Evolutionary conservation across 2,797 vertebrate species (phyloP), one percentile per base, ranked within the genome.

Genomic region (Xenops minutus): DNA sequence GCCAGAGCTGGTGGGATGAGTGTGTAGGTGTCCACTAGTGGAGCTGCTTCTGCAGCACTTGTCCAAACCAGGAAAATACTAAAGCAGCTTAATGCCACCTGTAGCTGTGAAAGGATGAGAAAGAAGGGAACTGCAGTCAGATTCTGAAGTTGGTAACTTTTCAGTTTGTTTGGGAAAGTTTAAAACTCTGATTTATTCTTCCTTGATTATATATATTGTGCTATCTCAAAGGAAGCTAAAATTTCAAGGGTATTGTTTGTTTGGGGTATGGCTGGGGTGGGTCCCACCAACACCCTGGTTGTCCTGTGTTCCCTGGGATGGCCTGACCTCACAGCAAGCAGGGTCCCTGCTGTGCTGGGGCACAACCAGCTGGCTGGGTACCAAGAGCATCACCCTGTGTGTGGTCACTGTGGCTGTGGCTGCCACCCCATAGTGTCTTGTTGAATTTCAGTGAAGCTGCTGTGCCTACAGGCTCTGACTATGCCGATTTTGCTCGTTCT

Each of bases 231-330:
- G 14, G 16, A 36, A 52, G 30, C 5, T 32, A 8, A 14, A 39
- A 48, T 36, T 24, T 24, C 23, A 51, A 32, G 36, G 8, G 27
- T 9, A 3, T 61, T 23, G 22, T 63, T 79, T 41, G 18, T 56
- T 44, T 49, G 15, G 48, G 15, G 4, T 24, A 2, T 11, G 36
- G 32, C 24, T 85, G 51, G 24, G 16, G 22, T 4, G 14, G 30
- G 6, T n/a, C 18, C 11, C 2, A 4, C 10, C 17, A 37, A 36
- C 24, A 9, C 7, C 16, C 6, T 1, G 36, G 3, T 0, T 75
- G 58, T 44, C 12, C 48, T 36, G 15, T 56, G 56, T 5, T 83
- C 34, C 29, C 59, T 32, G 58, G 19, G 16, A 11, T 44, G 18
- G 13, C 48, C 41, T n/a, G 74, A 24, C 5, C 58, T 24, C 2